Conservation (phyloP, 2,797 vertebrate species). For the Urosaurus nigricauda region DNA sequence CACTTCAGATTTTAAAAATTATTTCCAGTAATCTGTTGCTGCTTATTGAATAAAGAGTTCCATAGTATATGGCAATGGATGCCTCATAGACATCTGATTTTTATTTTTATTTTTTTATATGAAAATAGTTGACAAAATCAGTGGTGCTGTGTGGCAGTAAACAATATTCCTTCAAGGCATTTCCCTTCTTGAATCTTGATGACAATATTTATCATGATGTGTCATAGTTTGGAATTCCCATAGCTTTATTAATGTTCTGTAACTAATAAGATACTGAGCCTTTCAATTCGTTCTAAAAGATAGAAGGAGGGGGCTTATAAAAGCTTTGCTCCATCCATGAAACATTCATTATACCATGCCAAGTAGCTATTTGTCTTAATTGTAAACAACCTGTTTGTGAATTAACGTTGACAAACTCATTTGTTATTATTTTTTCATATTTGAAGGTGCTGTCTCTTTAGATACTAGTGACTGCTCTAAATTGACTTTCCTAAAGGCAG, state of each 20-base stretch:
- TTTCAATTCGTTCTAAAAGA: slow-evolving; percentile 27
- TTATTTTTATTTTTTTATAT: slow-evolving; percentile 28
- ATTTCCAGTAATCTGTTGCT: rapidly evolving
- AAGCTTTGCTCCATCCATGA: slow-evolving; percentile 19
- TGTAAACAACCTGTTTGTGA: background rate
- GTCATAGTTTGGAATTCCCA: slow-evolving; percentile 37
- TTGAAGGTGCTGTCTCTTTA: background rate
- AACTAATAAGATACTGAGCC: slow-evolving; percentile 44
- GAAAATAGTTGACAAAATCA: slow-evolving; percentile 49
- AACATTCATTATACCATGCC: slow-evolving; percentile 41
- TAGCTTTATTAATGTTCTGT: slow-evolving; percentile 30
- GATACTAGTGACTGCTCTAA: background rate
- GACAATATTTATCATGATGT: slow-evolving; percentile 26
- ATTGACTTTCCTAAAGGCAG: background rate
- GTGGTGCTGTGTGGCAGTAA: background rate
- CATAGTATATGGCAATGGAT: slow-evolving; percentile 12
- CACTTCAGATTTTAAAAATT: slow-evolving; percentile 26
- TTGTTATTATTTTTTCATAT: background rate
- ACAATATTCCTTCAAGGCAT: slow-evolving; percentile 33
- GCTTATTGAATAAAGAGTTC: background rate
- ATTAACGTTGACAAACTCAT: background rate
- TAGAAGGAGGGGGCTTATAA: slow-evolving; percentile 39
- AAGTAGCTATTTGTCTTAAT: slow-evolving; percentile 33
- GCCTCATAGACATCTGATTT: slow-evolving; percentile 50
- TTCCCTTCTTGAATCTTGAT: slow-evolving; percentile 42